Base-by-base conservation (phyloP, 2,113 vertebrate genomes). In the Nymphicus hollandicus region DNA sequence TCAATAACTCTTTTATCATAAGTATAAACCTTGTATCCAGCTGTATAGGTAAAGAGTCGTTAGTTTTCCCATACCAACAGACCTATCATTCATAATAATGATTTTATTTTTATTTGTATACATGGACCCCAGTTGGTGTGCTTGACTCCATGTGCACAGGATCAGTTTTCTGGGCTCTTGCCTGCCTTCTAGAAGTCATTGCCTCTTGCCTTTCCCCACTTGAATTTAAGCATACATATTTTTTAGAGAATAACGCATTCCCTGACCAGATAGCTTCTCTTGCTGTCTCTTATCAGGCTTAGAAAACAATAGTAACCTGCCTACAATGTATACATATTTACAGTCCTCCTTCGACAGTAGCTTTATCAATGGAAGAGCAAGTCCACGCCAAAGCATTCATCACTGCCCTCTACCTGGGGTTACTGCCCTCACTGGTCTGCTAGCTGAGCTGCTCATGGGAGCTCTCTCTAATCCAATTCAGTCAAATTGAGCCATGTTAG, bases 401-500 rank as follows among this genome's bases (percentile, higher is more conserved):
- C 60, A 8, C n/a, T 91, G 55, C 43, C n/a, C 43, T 94, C 72
- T 71, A 29, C 55, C 19, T 81, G 72, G 60, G 72, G 28, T 94
- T 88, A 56, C 68, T 63, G 55, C 58, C 44, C 44, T 65, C 74
- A 90, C 88, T 46, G 86, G 66, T 70, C 60, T 78, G 69, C 83
- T 80, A n/a, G 74, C 72, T 86, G 88, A 95, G 91, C 94, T 81
- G 94, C 64, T 94, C 83, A 2, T 86, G 80, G 80, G 80, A 95
- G 86, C 81, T 74, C 86, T 88, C 46, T 64, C 63, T 96, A 96
- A 97, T 97, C 95, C 94, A 93, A 64, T 97, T 97, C 47, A 2
- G 91, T 78, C 94, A 95, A 97, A 93, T 83, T 88, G 95, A 97
- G 91, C 95, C 92, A 95, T 35, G 92, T 92, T 96, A 92, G 95